Evolutionary conservation across 2,888 invertebrate genomes (phyloP).

Genomic region (Hyppa rectilinea): DNA sequence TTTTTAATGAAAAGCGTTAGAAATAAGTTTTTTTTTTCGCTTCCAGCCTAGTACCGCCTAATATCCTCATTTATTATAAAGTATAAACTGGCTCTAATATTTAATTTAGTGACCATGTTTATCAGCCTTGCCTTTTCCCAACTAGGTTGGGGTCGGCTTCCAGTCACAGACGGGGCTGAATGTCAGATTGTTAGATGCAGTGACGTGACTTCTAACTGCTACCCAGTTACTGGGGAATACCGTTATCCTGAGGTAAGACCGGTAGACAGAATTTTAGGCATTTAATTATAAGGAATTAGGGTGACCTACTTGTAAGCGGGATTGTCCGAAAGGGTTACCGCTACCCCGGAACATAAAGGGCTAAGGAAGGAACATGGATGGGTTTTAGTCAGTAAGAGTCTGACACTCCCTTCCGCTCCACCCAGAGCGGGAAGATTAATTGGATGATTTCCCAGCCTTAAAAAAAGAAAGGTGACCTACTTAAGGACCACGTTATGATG

Average conservation of each 20-base stretch:
- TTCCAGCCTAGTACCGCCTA: background rate
- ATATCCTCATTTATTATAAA: background rate
- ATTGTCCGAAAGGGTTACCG: too few species aligned
- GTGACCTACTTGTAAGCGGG: too few species aligned
- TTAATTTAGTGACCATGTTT: slow-evolving; percentile 17
- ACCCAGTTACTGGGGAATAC: slow-evolving; percentile 6
- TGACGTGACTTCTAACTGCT: slow-evolving; percentile 18
- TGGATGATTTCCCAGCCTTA: too few species aligned
- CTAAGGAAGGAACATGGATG: too few species aligned
- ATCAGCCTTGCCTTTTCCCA: slow-evolving; percentile 27
- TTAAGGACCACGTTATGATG: background rate
- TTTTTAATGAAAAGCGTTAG: background rate
- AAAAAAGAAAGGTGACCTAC: background rate
- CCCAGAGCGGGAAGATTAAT: too few species aligned
- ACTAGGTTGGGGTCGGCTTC: slow-evolving; percentile 30
- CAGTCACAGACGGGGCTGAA: slow-evolving; percentile 11
- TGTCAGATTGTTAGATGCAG: slow-evolving; percentile 10
- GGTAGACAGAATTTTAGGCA: slow-evolving; percentile 14
- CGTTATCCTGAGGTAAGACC: slow-evolving; percentile 34
- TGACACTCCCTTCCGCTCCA: too few species aligned
- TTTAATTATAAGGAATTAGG: background rate
- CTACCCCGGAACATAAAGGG: too few species aligned
- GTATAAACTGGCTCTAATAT: slow-evolving; percentile 31
- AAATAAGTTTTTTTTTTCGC: background rate
- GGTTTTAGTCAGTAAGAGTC: too few species aligned